Conservation (phyloP, 2,888 invertebrate species). For the Theodoxus fluviatilis region DNA sequence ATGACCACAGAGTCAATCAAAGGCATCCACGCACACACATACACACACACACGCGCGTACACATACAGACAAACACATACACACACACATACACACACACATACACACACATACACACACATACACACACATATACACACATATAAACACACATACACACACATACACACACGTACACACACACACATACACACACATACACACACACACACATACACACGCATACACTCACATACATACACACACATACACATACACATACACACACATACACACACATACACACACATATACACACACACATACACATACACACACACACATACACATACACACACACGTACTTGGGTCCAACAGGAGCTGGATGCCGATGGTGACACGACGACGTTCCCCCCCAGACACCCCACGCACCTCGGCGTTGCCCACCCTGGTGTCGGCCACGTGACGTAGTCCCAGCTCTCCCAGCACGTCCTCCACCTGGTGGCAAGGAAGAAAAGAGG, state of each 20-base stretch:
- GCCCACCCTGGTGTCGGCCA: slow-evolving; percentile 72
- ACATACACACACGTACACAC: not conserved
- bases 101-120: slow-evolving; percentile 14
- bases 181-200: not conserved
- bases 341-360: slow-evolving; percentile 90
- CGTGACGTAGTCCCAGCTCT: slow-evolving; percentile 90
- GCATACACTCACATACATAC: not conserved
- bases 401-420: slow-evolving; percentile 79
- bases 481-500: no score
- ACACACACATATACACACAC: no score
- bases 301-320: not conserved
- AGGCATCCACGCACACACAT: not conserved
- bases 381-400: slow-evolving; percentile 86
- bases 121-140: slow-evolving; percentile 7
- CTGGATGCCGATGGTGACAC: slow-evolving; percentile 90
- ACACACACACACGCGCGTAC: no score
- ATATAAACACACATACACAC: not conserved
- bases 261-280: not conserved
- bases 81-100: not conserved
- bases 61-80: not conserved
- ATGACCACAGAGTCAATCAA: not conserved
- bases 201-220: slow-evolving; percentile 11
- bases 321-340: slow-evolving; percentile 27
- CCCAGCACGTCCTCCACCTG: slow-evolving; percentile 80
- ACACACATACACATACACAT: not conserved